phyloP scores from a whole-genome alignment of 35 echinoderm and acorn worm genomes.

The Apostichopus parvimensis region DNA sequence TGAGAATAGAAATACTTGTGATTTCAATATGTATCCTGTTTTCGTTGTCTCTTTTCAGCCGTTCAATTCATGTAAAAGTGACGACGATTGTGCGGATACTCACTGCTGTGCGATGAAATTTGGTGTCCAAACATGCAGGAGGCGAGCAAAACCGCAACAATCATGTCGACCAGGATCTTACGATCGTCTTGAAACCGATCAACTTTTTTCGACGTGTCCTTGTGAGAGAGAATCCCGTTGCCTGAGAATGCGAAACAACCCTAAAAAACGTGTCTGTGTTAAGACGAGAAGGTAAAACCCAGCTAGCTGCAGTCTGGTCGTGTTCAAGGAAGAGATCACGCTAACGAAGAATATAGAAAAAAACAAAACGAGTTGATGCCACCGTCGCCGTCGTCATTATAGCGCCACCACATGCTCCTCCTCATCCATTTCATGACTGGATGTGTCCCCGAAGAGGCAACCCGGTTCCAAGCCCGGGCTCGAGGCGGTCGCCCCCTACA shows the following conservation, averaged over 20 bases:
- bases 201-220: constrained; percentile 38
- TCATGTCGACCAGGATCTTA: background rate
- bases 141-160: background rate
- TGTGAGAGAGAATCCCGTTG: background rate
- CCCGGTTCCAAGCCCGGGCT: too few species aligned
- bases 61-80: background rate
- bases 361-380: too few species aligned
- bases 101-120: constrained; percentile 49
- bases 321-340: background rate
- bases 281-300: constrained; percentile 19
- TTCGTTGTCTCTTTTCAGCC: background rate
- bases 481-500: too few species aligned
- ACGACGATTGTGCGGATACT: background rate
- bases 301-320: background rate
- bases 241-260: background rate
- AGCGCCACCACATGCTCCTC: too few species aligned
- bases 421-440: too few species aligned
- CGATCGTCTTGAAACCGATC: constrained; percentile 3
- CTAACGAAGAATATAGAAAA: too few species aligned
- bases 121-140: background rate
- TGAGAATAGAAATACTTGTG: background rate
- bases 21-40: background rate
- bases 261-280: constrained; percentile 32
- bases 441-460: too few species aligned
- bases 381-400: too few species aligned